A percentile compares a stretch with the other conserved stretches of the same genome.
Conservation (phyloP, 2,888 invertebrate genomes). For the Pherbina coryleti region DNA sequence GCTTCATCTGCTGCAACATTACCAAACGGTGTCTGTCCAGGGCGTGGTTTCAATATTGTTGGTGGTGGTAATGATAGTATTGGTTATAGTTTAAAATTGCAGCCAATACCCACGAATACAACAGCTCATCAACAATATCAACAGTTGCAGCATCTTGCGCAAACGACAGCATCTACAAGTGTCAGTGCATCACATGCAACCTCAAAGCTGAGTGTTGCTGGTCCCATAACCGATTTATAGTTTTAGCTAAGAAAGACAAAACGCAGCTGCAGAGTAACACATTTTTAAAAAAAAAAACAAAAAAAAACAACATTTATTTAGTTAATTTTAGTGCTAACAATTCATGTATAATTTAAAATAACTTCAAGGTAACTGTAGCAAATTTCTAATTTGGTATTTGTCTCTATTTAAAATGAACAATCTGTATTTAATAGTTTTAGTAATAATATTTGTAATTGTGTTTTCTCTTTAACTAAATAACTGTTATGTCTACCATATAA, state of each 20-base stretch:
- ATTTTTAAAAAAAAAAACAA: slow-evolving; percentile 53
- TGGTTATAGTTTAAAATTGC: slow-evolving; percentile 40
- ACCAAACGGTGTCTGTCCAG: slow-evolving; percentile 52
- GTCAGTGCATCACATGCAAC: slow-evolving; percentile 46
- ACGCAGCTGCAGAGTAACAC: slow-evolving; percentile 57
- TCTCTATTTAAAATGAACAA: not conserved
- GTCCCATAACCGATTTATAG: slow-evolving; percentile 69
- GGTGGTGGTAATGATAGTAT: slow-evolving; percentile 41
- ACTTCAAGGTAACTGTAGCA: not conserved
- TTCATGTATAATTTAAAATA: not conserved
- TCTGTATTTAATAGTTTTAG: not conserved
- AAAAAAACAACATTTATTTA: not conserved
- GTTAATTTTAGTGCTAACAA: slow-evolving; percentile 1
- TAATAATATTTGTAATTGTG: not conserved
- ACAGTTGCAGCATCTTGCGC: slow-evolving; percentile 43
- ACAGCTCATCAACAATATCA: slow-evolving; percentile 39
- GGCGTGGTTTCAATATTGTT: slow-evolving; percentile 38
- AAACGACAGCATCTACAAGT: slow-evolving; percentile 39
- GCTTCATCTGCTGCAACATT: slow-evolving; percentile 46
- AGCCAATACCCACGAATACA: slow-evolving; percentile 38
- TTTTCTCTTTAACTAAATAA: not conserved
- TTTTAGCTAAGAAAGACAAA: slow-evolving; percentile 58
- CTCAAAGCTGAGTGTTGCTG: slow-evolving; percentile 65
- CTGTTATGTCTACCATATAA: not conserved
- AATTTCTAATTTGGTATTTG: not conserved